Conservation (phyloP, 2,113 vertebrate species). For the Halichoerus grypus region DNA sequence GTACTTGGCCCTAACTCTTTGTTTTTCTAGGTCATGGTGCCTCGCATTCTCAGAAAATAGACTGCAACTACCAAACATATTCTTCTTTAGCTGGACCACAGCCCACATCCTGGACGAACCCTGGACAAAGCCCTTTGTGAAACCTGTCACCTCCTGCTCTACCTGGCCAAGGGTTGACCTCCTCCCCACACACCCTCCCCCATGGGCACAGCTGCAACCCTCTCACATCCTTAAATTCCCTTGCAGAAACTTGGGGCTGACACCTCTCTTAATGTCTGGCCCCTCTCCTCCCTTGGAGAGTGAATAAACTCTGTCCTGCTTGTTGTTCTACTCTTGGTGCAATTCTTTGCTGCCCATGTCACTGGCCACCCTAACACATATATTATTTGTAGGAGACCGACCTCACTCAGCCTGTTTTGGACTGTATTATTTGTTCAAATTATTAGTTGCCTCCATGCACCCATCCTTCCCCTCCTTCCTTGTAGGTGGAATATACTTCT, state of each 20-base stretch:
- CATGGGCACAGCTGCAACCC: not conserved
- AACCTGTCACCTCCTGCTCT: not conserved
- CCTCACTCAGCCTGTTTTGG: not conserved
- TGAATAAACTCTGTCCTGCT: not conserved
- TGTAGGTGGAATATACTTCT: not conserved
- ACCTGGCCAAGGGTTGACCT: not conserved
- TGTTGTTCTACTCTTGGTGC: not conserved
- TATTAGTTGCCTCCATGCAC: not conserved
- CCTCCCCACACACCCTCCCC: not conserved
- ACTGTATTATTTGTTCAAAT: not conserved
- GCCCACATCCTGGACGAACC: not conserved
- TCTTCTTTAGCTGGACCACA: not conserved
- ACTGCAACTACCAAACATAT: not conserved
- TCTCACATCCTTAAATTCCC: not conserved
- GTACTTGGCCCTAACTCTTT: not conserved
- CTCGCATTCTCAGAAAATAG: not conserved
- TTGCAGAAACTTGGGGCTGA: not conserved
- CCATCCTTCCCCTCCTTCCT: not conserved
- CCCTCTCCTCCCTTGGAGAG: not conserved
- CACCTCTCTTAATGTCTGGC: not conserved
- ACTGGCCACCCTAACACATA: not conserved
- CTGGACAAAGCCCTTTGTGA: not conserved
- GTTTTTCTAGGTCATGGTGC: not conserved
- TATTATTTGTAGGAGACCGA: not conserved
- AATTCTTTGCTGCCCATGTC: not conserved